Base-by-base conservation (phyloP, 2,888 invertebrate species). In the Phoenoteleia sp. region DNA sequence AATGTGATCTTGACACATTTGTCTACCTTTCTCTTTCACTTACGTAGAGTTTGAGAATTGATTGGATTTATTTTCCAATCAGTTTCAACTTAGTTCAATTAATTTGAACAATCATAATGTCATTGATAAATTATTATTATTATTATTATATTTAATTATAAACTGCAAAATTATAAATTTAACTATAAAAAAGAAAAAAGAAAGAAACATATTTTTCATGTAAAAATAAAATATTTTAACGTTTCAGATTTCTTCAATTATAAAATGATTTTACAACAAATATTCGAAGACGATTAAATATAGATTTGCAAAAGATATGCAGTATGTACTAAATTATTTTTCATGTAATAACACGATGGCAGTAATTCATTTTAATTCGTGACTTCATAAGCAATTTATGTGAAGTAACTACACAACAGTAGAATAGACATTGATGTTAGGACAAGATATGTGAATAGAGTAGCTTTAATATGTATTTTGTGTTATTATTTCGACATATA, bases 241-340 rank as follows among this genome's bases (percentile, higher is more conserved):
- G 5, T 84, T 84, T 76, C 84, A 84, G 84, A 84, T 84, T 66
- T 69, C 84, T 72, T 71, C 84, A 60, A 80, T 66, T 81, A 52
- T 76, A 56, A 81, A 64, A 81, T 27, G 11, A 71, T 84, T 66
- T 84, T 84, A 42, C 84, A 33, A 54, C 79, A 80, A 54, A 84
- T 84, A 42, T 80, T 84, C 56, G 84, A 84, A 60, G 84, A 84
- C 56, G 79, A 84, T 67, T 77, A 58, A 66, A 45, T 52, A 39
- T 72, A 84, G 77, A 77, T 84, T 79, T 66, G 54, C 45, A 49
- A 72, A 19, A 36, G 19, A 13, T n/a, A 72, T 52, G 9, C 52
- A 69, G 72, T 79, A 77, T 84, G 82, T 82, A 82, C 64, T 79
- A 25, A 17, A 52, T 52, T 60, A 33, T 67, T 58, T 67, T 45